Evolutionary conservation across 1,140 invertebrate genomes (phyloP), one percentile per base, ranked within the genome.

Genomic region (Brachionus manjavacas): DNA sequence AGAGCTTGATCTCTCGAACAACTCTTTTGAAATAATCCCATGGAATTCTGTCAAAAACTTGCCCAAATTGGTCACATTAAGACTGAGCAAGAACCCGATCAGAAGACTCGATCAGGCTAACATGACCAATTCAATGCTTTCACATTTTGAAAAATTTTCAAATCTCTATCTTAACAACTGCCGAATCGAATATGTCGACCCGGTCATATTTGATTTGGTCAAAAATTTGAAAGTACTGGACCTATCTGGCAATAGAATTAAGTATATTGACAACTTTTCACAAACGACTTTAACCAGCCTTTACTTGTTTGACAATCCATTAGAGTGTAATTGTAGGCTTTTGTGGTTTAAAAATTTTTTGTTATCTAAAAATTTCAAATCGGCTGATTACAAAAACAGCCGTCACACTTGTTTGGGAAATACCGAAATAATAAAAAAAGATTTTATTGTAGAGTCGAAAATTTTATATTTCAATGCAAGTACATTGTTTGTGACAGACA

Each of bases 1-100:
- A n/a, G 79, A 64, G 39, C 79, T 81, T 28, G 79, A 81, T 41
- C n/a, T 81, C 0, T 81, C 79, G 1, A 81, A 81, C n/a, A 81
- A 81, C 31, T 81, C 79, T 4, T 68, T 81, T 64, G 49, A 81
- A 64, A 31, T 68, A 14, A 46, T 68, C 16, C 79, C 79, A 64
- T 68, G 52, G 52, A 68, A 81, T 39, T 68, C 52, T 16, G 2
- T 81, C 4, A 81, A 81, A 64, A 68, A 64, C 39, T 81, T 68
- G 31, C n/a, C n/a, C 6, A 20, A 23, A 9, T 43, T 81, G 52
- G 20, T 39, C 4, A 68, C n/a, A 25, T 25, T 81, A 4, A 28
- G 23, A 14, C n/a, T 81, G 2, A 81, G 28, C 41, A 39, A 64
- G 12, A 81, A 81, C 31, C 79, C 79, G 79, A 81, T 81, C 12